Evolutionary conservation across 2,888 invertebrate genomes (phyloP), one percentile per base, ranked within the genome.

Genomic region (Coenonympha glycerion): DNA sequence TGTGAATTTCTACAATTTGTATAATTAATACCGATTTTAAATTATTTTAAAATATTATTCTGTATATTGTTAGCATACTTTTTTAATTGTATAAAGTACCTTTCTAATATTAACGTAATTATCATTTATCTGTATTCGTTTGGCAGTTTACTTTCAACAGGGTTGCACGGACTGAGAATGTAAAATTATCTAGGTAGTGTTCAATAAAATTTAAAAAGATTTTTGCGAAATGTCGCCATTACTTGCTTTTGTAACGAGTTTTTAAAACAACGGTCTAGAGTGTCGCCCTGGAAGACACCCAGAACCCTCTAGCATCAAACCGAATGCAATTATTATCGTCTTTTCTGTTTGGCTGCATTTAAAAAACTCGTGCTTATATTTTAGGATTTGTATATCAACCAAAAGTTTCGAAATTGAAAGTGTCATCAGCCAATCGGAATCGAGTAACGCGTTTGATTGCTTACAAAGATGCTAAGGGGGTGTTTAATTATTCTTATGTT

Each of bases 201-300:
- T 34, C 34, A 33, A 45, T 24, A 34, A n/a, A 45, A 34, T 33
- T 34, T 4, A 18, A 24, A 16, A 45, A 16, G 34, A 22, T 33
- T 34, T n/a, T n/a, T 11, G 11, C 11, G 18, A 26, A 18, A 13
- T 30, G 21, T 45, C 24, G 22, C 22, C 9, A 46, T 48, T 61
- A 61, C 58, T 49, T 53, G 53, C 47, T 48, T 50, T 58, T 55
- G 52, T 50, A 34, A 59, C 53, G 51, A 58, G 11, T 39, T 47
- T 53, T 19, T 50, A 40, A 54, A 57, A 49, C 24, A 48, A 41
- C 31, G 62, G 63, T 42, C 60, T 49, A 57, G 18, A 48, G 52
- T 31, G 51, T 44, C 37, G 39, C 65, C 66, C 52, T 57, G 65
- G 3, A 60, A 49, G 18, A 65, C 58, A 18, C 62, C 57, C 24